Evolutionary conservation across 1,140 invertebrate species (phyloP).

Genomic region (Mercenaria mercenaria): DNA sequence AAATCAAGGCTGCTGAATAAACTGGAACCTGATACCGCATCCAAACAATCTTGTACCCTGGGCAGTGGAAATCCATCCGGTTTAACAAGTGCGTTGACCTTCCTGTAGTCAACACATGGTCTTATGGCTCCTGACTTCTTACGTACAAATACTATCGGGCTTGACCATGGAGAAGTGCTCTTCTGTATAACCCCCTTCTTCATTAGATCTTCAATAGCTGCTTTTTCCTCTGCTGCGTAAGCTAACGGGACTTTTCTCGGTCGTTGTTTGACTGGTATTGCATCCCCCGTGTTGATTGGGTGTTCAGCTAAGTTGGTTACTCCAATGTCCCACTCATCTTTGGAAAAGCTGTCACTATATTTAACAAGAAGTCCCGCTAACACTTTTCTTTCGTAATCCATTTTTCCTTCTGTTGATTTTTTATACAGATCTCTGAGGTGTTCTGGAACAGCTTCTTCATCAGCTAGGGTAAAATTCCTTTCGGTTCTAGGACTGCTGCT

Average conservation of each 20-base stretch:
- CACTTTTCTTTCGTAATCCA: no score
- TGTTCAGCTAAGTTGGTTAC: background rate
- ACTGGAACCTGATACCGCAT: background rate
- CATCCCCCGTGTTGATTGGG: background rate
- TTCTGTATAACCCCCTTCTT: background rate
- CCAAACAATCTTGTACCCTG: background rate
- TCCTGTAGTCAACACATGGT: background rate
- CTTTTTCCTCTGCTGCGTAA: background rate
- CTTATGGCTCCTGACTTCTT: background rate
- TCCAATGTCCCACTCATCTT: background rate
- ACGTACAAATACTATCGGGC: background rate
- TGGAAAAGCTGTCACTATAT: background rate
- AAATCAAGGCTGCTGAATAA: background rate
- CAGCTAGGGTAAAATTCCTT: no score
- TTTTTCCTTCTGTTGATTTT: no score
- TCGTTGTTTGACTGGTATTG: background rate
- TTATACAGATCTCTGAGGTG: no score
- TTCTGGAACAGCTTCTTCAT: no score
- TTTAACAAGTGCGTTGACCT: background rate
- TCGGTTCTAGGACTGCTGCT: no score
- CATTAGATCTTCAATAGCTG: background rate
- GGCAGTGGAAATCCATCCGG: constrained; percentile 4
- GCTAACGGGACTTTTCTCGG: background rate
- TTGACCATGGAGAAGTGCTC: background rate
- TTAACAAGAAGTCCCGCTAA: no score